phyloP scores from a whole-genome alignment of 1,140 invertebrate genomes.

The Habropoda laboriosa region DNA sequence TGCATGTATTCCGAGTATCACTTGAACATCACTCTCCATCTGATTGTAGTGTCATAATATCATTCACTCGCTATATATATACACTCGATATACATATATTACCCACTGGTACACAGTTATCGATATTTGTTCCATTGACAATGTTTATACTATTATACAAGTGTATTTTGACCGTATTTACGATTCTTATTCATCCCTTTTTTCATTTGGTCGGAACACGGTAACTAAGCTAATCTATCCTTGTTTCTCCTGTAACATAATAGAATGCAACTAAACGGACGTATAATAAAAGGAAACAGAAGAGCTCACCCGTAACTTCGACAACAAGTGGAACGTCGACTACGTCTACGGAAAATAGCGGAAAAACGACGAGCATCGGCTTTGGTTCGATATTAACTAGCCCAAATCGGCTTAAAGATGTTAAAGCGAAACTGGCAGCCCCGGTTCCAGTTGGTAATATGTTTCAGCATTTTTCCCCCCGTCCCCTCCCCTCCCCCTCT shows the following conservation, averaged over 20 bases:
- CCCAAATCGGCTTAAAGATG: constrained; percentile 79
- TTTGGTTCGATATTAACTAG: constrained; percentile 78
- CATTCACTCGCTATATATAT: background rate
- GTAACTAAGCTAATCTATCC: background rate
- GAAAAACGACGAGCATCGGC: constrained; percentile 61
- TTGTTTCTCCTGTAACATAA: background rate
- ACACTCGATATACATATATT: background rate
- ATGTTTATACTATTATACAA: background rate
- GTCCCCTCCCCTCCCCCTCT: background rate
- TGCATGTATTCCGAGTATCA: background rate
- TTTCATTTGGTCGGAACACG: background rate
- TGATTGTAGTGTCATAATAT: background rate
- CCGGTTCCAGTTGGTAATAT: constrained; percentile 78
- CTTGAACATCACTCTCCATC: background rate
- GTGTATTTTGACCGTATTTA: background rate
- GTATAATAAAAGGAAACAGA: constrained; percentile 76
- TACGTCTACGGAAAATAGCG: constrained; percentile 62
- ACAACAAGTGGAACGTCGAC: constrained; percentile 61
- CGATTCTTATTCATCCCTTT: background rate
- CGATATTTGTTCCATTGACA: constrained; percentile 7
- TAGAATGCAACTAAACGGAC: constrained; percentile 69
- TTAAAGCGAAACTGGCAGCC: constrained; percentile 80
- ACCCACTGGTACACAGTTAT: background rate
- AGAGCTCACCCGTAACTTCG: constrained; percentile 55
- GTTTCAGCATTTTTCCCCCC: background rate